These are phyloP conservation scores for Deroptyus accipitrinus DNA, from an alignment of 2,113 vertebrate genomes.

Conservation along the genomic window DNA sequence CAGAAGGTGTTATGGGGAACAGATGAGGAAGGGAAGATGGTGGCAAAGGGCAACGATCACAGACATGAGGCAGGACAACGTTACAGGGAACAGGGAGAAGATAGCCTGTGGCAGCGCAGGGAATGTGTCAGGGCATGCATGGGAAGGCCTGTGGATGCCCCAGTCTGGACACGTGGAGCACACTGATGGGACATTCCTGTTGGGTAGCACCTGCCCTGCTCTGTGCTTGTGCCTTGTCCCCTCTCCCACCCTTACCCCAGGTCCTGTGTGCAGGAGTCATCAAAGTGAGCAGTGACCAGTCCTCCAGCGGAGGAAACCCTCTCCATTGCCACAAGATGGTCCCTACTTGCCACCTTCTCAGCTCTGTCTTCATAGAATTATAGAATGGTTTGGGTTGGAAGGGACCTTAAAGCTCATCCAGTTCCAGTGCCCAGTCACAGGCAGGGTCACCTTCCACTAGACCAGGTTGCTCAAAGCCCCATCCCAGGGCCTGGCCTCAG, in stretches of 20 bases:
- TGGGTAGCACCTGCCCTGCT: neutral
- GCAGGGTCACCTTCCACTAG: neutral
- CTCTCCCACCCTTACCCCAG: neutral
- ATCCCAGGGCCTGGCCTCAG: neutral
- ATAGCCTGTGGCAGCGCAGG: accelerated
- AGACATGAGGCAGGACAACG: neutral
- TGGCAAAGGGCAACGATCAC: neutral
- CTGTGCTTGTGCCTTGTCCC: accelerated
- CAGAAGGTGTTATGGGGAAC: neutral
- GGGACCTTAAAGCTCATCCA: neutral
- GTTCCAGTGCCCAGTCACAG: neutral
- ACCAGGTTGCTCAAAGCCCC: neutral
- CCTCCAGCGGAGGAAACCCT: neutral
- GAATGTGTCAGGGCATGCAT: neutral
- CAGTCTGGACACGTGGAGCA: accelerated
- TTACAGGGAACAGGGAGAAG: neutral
- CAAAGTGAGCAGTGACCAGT: accelerated
- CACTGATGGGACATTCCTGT: accelerated
- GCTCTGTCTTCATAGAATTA: neutral
- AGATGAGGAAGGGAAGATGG: neutral
- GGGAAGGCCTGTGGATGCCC: neutral
- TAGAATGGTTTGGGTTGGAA: neutral
- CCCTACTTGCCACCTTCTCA: accelerated
- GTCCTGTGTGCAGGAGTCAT: neutral
- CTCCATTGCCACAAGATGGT: neutral